Evolutionary conservation across 2,888 invertebrate genomes (phyloP).

Genomic region (Erebia palarica): DNA sequence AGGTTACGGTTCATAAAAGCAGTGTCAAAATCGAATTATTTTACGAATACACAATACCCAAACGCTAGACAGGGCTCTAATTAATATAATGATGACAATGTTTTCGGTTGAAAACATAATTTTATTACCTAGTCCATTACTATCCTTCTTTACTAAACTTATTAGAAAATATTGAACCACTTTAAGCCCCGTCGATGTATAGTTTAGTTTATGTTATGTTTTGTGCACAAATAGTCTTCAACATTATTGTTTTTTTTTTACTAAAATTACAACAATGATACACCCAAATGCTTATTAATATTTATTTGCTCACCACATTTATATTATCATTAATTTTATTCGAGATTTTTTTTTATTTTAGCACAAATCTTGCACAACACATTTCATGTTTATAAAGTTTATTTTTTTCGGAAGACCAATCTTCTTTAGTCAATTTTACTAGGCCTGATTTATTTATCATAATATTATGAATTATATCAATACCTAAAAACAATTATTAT

Average conservation of each 20-base stretch:
- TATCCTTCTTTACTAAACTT: background rate
- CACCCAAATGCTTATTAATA: conserved; percentile 21
- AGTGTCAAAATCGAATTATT: conserved; percentile 64
- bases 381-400: conserved; percentile 1
- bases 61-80: background rate
- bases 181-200: background rate
- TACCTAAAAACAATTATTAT: background rate
- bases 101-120: background rate
- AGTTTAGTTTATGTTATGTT: background rate
- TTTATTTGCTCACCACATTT: conserved; percentile 40
- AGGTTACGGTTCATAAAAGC: conserved; percentile 70
- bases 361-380: conserved; percentile 2
- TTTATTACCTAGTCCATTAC: no score
- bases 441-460: conserved; percentile 25
- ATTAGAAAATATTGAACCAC: background rate
- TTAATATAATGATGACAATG: background rate
- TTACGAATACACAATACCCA: background rate
- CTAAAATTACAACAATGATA: conserved; percentile 30
- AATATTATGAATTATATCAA: background rate
- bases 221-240: conserved; percentile 3
- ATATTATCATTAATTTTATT: conserved; percentile 55
- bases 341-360: conserved; percentile 43
- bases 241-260: conserved; percentile 39
- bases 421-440: conserved; percentile 30
- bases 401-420: conserved; percentile 34